Base-by-base conservation (phyloP, 2,113 vertebrate species). In the Neogobius melanostomus region DNA sequence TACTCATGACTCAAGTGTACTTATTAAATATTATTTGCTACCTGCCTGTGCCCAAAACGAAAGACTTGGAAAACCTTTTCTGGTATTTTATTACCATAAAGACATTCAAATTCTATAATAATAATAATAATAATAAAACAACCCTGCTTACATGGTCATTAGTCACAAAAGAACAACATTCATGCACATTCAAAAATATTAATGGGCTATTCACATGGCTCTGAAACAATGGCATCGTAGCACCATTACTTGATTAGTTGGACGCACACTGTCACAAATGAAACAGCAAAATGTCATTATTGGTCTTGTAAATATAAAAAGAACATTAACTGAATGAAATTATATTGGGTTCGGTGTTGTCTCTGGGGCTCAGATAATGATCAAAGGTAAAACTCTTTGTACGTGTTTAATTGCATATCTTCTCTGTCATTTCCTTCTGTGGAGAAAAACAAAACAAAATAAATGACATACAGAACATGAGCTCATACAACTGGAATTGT, bases 371-470 rank as follows among this genome's bases (percentile, higher is more conserved):
- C 88, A 84, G 87, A 82, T 83, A 79, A 70, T 17, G 8, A 80
- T 66, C 56, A 48, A 80, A 80, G 81, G 77, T 82, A 82, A 87
- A 88, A 36, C 28, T 36, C 28, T 77, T 83, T 71, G 69, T 89
- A 80, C 74, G 66, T 67, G 75, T 92, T 95, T 90, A 98, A 84
- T 94, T 94, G 87, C 96, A 98, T 86, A 97, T 98, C 59, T 93
- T 92, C 83, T 98, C 95, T 67, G 95, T 97, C 95, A 96, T 97
- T 89, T 93, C 95, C 90, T 86, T 96, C 96, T 97, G 93, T 61
- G 71, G 84, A n/a, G 62, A 15, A 77, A 89, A 72, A 83, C 65
- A 81, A 85, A 68, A 90, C 44, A 86, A 49, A 82, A 4, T 0
- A 54, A 36, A 77, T 47, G 36, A 77, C 42, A 11, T 80, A 63